Percentiles rank a stretch among this genome's conserved stretches.
Evolutionary conservation across 2,888 invertebrate genomes (phyloP).

Genomic region (Lycocerus yunnanus): DNA sequence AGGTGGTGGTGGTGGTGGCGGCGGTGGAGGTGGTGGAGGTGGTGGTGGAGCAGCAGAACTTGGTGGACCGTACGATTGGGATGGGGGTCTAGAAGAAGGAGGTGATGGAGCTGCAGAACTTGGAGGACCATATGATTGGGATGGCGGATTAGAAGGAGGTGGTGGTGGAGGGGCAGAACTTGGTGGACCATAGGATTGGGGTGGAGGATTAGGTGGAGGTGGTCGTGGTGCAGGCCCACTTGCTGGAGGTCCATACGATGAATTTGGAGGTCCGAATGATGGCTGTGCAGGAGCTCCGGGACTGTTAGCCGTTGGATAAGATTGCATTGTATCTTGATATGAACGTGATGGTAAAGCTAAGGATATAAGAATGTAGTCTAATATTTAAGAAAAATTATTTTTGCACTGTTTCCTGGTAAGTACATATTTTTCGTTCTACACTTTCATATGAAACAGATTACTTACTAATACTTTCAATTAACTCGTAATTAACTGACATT

Average conservation of each 20-base stretch:
- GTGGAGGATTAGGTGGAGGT: conserved; percentile 35
- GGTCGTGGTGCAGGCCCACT: conserved; percentile 1
- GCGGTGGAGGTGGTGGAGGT: not conserved
- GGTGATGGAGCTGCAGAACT: no score
- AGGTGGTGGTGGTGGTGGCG: not conserved
- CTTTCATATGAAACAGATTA: not conserved
- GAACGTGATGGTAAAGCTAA: not conserved
- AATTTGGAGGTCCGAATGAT: not conserved
- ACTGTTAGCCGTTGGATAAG: not conserved
- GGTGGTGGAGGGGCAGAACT: not conserved
- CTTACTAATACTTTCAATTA: not conserved
- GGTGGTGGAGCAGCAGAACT: not conserved
- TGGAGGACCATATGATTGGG: conserved; percentile 34
- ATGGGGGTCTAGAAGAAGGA: conserved; percentile 39
- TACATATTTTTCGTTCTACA: not conserved
- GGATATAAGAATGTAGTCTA: not conserved
- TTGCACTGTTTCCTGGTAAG: not conserved
- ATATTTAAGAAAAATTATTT: not conserved
- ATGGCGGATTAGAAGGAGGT: not conserved
- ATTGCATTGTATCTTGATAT: not conserved
- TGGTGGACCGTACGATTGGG: conserved; percentile 50
- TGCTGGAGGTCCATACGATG: not conserved
- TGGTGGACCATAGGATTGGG: no score
- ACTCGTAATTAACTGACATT: not conserved
- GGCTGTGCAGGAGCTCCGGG: not conserved